Evolutionary conservation across 2,888 invertebrate species (phyloP).

Genomic region (Bellardia bayeri): DNA sequence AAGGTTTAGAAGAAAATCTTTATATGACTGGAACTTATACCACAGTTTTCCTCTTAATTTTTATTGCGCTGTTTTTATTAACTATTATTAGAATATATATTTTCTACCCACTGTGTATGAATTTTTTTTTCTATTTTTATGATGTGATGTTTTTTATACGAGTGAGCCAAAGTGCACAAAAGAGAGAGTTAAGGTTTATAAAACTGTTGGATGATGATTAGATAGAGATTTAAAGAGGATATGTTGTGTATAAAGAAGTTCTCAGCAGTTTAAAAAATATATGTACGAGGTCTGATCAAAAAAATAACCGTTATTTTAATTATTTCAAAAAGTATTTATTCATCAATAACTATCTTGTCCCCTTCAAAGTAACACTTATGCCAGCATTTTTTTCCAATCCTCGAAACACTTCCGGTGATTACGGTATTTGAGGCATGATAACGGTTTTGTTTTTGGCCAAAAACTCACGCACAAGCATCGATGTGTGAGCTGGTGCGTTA

Average conservation of each 20-base stretch:
- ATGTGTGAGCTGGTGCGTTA: too few relatives aligned
- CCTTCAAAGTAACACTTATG: too few relatives aligned
- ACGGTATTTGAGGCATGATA: too few relatives aligned
- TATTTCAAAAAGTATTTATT: too few relatives aligned
- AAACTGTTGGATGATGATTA: conserved; percentile 49
- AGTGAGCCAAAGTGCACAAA: not conserved
- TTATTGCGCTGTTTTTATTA: conserved; percentile 36
- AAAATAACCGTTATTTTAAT: too few relatives aligned
- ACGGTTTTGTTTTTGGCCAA: too few relatives aligned
- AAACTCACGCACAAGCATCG: too few relatives aligned
- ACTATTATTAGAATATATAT: conserved; percentile 18
- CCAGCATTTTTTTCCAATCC: too few relatives aligned
- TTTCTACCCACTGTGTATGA: conserved; percentile 49
- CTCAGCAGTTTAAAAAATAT: conserved; percentile 20
- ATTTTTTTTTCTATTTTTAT: conserved; percentile 14
- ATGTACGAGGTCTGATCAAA: too few relatives aligned
- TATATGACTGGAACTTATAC: conserved; percentile 41
- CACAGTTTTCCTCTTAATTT: conserved; percentile 13
- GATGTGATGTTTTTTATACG: conserved; percentile 6
- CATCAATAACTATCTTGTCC: too few relatives aligned
- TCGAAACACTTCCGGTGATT: too few relatives aligned
- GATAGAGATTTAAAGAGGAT: conserved; percentile 25
- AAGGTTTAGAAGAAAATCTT: not conserved
- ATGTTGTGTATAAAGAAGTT: not conserved
- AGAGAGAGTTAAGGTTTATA: conserved; percentile 5